phyloP scores from a whole-genome alignment of 2,113 vertebrate species.

The Pungitius pungitius region DNA sequence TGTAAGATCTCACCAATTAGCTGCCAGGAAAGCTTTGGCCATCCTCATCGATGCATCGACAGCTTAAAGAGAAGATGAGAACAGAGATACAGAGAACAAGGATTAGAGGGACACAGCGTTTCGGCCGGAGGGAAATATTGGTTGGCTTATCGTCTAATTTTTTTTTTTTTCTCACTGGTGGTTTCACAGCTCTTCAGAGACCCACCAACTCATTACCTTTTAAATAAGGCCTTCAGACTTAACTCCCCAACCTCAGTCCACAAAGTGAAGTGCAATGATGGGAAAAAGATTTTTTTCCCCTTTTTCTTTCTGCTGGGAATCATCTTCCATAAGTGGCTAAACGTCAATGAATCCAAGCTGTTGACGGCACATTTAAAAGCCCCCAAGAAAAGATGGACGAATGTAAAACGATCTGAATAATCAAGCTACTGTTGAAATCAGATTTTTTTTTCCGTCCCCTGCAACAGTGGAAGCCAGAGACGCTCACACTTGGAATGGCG shows the following conservation, averaged over 20 bases:
- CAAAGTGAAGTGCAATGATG: not conserved
- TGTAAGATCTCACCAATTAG: constrained; percentile 44
- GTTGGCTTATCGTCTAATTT: not conserved
- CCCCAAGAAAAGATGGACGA: not conserved
- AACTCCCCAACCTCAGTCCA: not conserved
- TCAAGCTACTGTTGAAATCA: not conserved
- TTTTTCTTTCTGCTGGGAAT: not conserved
- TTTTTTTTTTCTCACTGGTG: constrained; percentile 16
- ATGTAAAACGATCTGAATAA: not conserved
- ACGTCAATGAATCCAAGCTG: not conserved
- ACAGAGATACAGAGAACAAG: not conserved
- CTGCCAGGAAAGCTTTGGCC: constrained; percentile 22
- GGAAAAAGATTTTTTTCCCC: not conserved
- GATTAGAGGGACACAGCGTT: not conserved
- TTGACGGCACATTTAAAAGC: not conserved
- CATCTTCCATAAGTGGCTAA: not conserved
- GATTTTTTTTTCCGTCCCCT: not conserved
- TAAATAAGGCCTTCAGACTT: not conserved
- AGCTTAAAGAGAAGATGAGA: not conserved
- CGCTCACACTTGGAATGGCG: constrained; percentile 13
- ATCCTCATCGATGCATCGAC: not conserved
- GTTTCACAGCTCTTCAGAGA: constrained; percentile 2
- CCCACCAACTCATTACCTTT: not conserved
- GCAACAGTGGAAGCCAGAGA: not conserved
- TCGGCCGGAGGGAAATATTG: not conserved